Percentiles rank a stretch among this genome's conserved stretches.
These are phyloP conservation scores for Spodoptera frugiperda DNA, from an alignment of 1,140 invertebrate genomes.

Conservation along the genomic window DNA sequence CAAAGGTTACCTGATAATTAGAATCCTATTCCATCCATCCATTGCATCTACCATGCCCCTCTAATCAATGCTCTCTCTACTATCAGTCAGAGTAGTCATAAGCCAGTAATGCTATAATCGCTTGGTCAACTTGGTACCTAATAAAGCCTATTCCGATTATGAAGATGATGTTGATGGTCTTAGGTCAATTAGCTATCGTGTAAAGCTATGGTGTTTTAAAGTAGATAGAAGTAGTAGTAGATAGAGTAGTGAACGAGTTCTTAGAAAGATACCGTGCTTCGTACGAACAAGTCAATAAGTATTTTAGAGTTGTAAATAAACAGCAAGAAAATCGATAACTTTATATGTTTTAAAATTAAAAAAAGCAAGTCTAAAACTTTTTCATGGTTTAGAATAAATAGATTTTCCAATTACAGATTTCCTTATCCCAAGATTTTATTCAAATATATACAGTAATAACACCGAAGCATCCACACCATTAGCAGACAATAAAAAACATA, in stretches of 20 bases:
- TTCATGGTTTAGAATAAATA: background rate
- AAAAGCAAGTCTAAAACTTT: too few relatives aligned
- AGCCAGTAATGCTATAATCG: slow-evolving; percentile 9
- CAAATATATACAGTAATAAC: too few relatives aligned
- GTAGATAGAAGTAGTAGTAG: too few relatives aligned
- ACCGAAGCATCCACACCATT: too few relatives aligned
- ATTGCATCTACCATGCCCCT: background rate
- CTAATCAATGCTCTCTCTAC: background rate
- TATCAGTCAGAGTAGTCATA: background rate
- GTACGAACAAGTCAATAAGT: too few relatives aligned
- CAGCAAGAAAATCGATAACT: too few relatives aligned
- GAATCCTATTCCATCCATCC: background rate
- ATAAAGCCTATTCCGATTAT: slow-evolving; percentile 19
- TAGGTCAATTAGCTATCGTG: background rate
- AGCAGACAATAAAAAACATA: slow-evolving; percentile 2
- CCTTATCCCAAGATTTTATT: too few relatives aligned
- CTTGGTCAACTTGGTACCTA: background rate
- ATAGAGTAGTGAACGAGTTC: background rate
- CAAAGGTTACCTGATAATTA: background rate
- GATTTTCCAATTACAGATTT: background rate
- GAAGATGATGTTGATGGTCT: slow-evolving; percentile 11
- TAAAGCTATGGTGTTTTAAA: background rate
- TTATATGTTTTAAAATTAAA: too few relatives aligned
- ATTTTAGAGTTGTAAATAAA: too few relatives aligned
- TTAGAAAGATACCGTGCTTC: too few relatives aligned